Percentiles rank a stretch among this genome's conserved stretches.
Evolutionary conservation across 2,113 vertebrate genomes (phyloP).

Genomic region (Sapajus apella): DNA sequence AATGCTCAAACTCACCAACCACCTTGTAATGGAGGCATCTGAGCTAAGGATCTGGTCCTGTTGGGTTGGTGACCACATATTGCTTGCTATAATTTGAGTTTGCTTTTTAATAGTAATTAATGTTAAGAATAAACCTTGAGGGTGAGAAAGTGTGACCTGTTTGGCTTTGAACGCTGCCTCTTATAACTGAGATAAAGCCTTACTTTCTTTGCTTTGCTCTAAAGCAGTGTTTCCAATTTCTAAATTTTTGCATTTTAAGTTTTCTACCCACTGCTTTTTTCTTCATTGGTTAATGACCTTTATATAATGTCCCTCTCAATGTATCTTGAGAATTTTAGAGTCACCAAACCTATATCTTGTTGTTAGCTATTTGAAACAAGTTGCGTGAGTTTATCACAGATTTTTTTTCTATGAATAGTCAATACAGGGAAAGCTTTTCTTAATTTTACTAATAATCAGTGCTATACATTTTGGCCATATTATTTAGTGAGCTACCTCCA

Average conservation of each 20-base stretch:
- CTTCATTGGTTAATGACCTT: not conserved
- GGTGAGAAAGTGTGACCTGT: not conserved
- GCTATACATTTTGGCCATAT: not conserved
- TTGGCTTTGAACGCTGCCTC: not conserved
- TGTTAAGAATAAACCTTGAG: not conserved
- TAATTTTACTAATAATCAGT: not conserved
- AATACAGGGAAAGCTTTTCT: not conserved
- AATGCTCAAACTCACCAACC: rapidly evolving
- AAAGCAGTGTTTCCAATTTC: not conserved
- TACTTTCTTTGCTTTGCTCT: not conserved
- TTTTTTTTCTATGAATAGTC: not conserved
- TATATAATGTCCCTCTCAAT: not conserved
- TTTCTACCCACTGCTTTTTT: not conserved
- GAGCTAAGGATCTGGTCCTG: not conserved
- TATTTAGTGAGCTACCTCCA: not conserved
- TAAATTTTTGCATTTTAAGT: not conserved
- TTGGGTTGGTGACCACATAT: not conserved
- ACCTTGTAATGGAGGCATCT: not conserved
- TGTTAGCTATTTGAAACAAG: not conserved
- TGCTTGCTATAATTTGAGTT: not conserved
- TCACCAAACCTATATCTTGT: not conserved
- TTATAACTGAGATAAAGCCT: not conserved
- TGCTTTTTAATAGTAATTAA: not conserved
- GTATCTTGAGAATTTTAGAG: not conserved
- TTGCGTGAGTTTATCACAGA: not conserved